These are phyloP conservation scores for Parazoanthus atlanticus DNA, from an alignment of 92 coral and sea anemone species.

Conservation along the genomic window DNA sequence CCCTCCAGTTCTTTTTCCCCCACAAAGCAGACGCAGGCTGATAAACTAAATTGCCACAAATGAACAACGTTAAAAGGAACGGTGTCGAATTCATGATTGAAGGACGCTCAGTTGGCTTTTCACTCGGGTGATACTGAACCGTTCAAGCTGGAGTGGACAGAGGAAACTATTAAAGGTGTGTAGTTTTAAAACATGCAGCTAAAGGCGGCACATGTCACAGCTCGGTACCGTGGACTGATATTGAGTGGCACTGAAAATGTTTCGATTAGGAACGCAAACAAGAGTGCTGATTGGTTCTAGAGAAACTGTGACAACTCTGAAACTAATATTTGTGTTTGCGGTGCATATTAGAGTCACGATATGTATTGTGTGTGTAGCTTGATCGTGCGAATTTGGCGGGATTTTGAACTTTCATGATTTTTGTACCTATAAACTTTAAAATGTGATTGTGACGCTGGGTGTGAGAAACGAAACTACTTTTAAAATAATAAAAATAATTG, in stretches of 20 bases:
- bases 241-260: not conserved
- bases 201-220: not conserved
- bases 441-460: too few species aligned
- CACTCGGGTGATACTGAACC: not conserved
- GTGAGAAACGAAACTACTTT: too few species aligned
- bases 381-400: too few species aligned
- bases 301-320: too few species aligned
- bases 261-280: not conserved
- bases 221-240: not conserved
- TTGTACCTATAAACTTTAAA: too few species aligned
- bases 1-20: slow-evolving; percentile 39
- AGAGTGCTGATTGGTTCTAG: not conserved
- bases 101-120: not conserved
- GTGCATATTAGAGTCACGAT: too few species aligned
- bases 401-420: too few species aligned
- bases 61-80: not conserved
- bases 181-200: not conserved
- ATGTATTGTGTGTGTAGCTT: too few species aligned
- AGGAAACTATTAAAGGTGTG: not conserved
- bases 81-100: not conserved
- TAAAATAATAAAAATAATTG: too few species aligned
- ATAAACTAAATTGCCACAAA: not conserved
- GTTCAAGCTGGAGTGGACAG: too few species aligned
- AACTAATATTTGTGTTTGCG: too few species aligned
- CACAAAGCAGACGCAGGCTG: slow-evolving; percentile 7